Evolutionary conservation across 2,888 invertebrate species (phyloP).

Genomic region (Colletes collaris): DNA sequence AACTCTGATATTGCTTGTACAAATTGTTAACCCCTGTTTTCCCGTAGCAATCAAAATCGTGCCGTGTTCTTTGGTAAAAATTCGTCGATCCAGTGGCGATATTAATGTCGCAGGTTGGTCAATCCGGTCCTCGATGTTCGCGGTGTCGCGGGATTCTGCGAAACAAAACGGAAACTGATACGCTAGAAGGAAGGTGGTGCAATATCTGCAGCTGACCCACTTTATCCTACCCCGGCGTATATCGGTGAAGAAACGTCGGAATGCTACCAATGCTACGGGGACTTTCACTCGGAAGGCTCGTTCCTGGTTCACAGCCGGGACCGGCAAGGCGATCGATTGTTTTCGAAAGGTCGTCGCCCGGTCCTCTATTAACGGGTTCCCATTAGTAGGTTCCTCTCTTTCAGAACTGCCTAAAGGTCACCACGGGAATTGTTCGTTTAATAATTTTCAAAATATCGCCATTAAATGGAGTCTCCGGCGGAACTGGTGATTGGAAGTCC

Average conservation of each 20-base stretch:
- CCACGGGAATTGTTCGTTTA: constrained; percentile 16
- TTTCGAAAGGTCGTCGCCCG: constrained; percentile 77
- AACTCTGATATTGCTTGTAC: no score
- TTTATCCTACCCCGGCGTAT: constrained; percentile 62
- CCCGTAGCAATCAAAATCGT: no score
- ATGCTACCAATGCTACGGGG: constrained; percentile 76
- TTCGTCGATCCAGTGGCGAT: no score
- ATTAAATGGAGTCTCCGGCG: background rate
- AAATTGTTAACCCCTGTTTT: no score
- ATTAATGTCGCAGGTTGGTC: background rate
- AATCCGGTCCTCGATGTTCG: background rate
- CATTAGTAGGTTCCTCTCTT: constrained; percentile 71
- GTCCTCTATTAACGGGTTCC: constrained; percentile 73
- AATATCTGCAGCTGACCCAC: constrained; percentile 77
- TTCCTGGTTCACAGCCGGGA: constrained; percentile 69
- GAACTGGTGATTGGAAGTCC: background rate
- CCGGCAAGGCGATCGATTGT: constrained; percentile 74
- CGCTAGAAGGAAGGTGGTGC: constrained; percentile 72
- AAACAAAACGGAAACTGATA: constrained; percentile 61
- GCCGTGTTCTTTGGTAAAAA: no score
- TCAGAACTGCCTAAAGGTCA: constrained; percentile 64
- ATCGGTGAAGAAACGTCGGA: constrained; percentile 78
- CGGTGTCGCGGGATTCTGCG: constrained; percentile 17
- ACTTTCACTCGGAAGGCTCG: constrained; percentile 78
- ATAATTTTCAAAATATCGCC: constrained; percentile 50